Evolutionary conservation across 2,888 invertebrate species (phyloP).

Genomic region (Ptychoptera albimana): DNA sequence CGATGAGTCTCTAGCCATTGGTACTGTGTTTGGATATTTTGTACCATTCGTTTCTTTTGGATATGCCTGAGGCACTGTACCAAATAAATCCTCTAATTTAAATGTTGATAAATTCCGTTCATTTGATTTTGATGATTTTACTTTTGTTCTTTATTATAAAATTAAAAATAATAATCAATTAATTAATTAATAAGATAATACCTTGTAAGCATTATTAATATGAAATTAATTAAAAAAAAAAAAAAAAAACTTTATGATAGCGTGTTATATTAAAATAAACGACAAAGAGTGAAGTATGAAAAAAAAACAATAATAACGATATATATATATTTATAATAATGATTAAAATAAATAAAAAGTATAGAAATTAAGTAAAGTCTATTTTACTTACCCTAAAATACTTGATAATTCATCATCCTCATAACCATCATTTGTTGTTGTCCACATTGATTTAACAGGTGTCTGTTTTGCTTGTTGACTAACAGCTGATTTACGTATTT

Average conservation of each 20-base stretch:
- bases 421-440: slow-evolving; percentile 1
- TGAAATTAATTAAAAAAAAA: too few species aligned
- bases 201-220: too few species aligned
- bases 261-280: too few species aligned
- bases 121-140: slow-evolving; percentile 21
- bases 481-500: not conserved
- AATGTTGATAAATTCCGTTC: not conserved
- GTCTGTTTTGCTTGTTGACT: slow-evolving; percentile 22
- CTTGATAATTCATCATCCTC: slow-evolving; percentile 50
- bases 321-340: too few species aligned
- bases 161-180: slow-evolving; percentile 1
- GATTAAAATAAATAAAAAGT: too few species aligned
- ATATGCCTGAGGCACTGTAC: slow-evolving; percentile 22
- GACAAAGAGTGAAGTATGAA: too few species aligned
- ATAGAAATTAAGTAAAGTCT: too few species aligned
- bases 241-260: too few species aligned
- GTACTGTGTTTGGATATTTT: slow-evolving; percentile 26
- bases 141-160: slow-evolving; percentile 21
- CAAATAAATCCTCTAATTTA: slow-evolving; percentile 28
- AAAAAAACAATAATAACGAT: too few species aligned
- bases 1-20: slow-evolving; percentile 16
- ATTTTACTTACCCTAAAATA: slow-evolving; percentile 49
- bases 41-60: slow-evolving; percentile 18
- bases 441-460: not conserved
- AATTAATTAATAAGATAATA: too few species aligned